Evolutionary conservation across 2,888 invertebrate species (phyloP), one percentile per base, ranked within the genome.

Genomic region (Oligia fasciuncula): DNA sequence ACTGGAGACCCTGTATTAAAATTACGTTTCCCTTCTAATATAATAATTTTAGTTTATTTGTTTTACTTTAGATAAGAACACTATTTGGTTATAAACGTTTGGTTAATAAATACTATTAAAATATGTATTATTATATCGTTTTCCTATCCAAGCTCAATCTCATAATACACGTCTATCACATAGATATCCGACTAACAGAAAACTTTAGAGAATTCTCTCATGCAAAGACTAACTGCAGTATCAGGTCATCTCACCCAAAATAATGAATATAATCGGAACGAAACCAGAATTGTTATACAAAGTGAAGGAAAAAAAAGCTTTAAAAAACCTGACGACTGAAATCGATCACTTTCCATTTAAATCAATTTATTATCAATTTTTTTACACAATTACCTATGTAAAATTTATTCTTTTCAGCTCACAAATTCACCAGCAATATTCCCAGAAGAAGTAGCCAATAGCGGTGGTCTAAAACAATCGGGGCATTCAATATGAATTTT

Each of bases 381-480:
- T 65, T 49, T 19, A 1, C n/a, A 0, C 8, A 17, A n/a, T 62
- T 17, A 51, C n/a, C 4, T 4, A 13, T 5, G 0, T 35, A 17
- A 43, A 51, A 40, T 49, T 49, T n/a, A 63, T 79, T 43, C 19
- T 65, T 3, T 67, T 73, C 9, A 81, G 35, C 35, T 51, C 14
- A 40, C 43, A 49, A 72, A 73, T 84, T 65, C 63, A 65, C 29
- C 54, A 29, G n/a, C 68, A 79, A 71, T 81, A 74, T 70, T 77
- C 67, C 54, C 67, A 40, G 72, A 46, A 67, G 29, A 51, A 49
- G 19, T n/a, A 73, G 14, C 75, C 60, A 80, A 81, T 73, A 70
- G 73, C 68, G 49, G 79, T 76, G 79, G 72, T 76, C 84, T 83
- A 78, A 88, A 88, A 90, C 86, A 89, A 89, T 87, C 77, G 74